Conservation (phyloP, 2,888 invertebrate genomes). For the Eumerus sabulonum region DNA sequence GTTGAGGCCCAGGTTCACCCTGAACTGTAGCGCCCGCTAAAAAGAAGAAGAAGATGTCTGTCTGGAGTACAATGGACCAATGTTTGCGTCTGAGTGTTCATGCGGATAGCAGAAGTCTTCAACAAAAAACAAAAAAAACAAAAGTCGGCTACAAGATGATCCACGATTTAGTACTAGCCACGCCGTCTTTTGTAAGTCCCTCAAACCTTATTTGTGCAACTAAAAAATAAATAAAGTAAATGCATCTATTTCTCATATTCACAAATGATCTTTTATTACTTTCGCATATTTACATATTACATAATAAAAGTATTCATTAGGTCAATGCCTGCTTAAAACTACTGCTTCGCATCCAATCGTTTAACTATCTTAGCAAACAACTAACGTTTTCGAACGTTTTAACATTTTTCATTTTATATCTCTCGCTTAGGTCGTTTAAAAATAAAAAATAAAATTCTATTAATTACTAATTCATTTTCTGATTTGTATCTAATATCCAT, state of each 20-base stretch:
- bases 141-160: too few relatives aligned
- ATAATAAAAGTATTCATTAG: slow-evolving; percentile 33
- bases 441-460: slow-evolving; percentile 12
- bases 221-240: too few relatives aligned
- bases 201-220: too few relatives aligned
- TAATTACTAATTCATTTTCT: slow-evolving; percentile 15
- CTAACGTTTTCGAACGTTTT: slow-evolving; percentile 35
- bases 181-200: too few relatives aligned
- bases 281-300: slow-evolving; percentile 62
- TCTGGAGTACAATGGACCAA: too few relatives aligned
- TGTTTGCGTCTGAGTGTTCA: too few relatives aligned
- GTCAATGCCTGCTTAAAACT: slow-evolving; percentile 7
- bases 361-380: slow-evolving; percentile 23
- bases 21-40: too few relatives aligned
- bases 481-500: slow-evolving; percentile 22
- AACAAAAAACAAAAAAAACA: too few relatives aligned
- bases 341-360: slow-evolving; percentile 21
- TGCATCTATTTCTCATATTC: slow-evolving; percentile 54
- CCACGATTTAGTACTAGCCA: too few relatives aligned
- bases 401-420: slow-evolving; percentile 4
- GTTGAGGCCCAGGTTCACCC: too few relatives aligned
- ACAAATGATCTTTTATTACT: slow-evolving; percentile 62
- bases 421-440: slow-evolving; percentile 39
- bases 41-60: too few relatives aligned
- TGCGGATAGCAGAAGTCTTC: too few relatives aligned